Conservation (phyloP, 2,888 invertebrate genomes). For the Scaptomyza caliginosa region DNA sequence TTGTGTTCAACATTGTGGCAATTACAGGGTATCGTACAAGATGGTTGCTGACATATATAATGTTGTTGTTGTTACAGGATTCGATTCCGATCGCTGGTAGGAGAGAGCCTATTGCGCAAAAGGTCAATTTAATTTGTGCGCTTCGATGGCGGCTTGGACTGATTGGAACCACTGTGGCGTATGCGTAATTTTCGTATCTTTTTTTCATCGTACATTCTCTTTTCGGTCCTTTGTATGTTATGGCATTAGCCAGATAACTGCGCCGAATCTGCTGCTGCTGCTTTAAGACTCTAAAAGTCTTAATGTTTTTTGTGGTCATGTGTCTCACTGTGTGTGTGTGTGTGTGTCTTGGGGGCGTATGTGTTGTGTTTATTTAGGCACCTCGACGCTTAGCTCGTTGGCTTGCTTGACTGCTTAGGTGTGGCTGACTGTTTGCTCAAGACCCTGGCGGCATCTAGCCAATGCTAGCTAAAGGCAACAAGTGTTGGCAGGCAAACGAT, state of each 20-base stretch:
- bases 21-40: conserved; percentile 19
- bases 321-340: conserved; percentile 5
- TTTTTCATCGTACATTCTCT: neutral
- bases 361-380: conserved; percentile 56
- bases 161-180: conserved; percentile 56
- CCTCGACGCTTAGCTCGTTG: conserved; percentile 44
- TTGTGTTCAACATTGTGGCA: no score
- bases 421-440: conserved; percentile 49
- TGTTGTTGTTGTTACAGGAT: conserved; percentile 15
- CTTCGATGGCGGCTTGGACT: conserved; percentile 41
- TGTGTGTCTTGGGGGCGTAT: conserved; percentile 10
- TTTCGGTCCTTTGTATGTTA: conserved; percentile 34
- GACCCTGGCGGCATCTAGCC: conserved; percentile 18
- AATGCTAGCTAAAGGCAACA: conserved; percentile 52
- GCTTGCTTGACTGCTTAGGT: conserved; percentile 47
- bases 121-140: conserved; percentile 73
- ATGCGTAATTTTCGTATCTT: conserved; percentile 46
- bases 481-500: conserved; percentile 41
- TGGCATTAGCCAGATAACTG: conserved; percentile 40
- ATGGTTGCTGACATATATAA: conserved; percentile 4
- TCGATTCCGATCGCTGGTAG: conserved; percentile 18
- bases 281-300: conserved; percentile 8
- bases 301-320: conserved; percentile 35
- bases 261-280: conserved; percentile 18
- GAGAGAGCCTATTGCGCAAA: conserved; percentile 50